Evolutionary conservation across 2,888 invertebrate genomes (phyloP), one percentile per base, ranked within the genome.

Genomic region (Phaonia tiefii): DNA sequence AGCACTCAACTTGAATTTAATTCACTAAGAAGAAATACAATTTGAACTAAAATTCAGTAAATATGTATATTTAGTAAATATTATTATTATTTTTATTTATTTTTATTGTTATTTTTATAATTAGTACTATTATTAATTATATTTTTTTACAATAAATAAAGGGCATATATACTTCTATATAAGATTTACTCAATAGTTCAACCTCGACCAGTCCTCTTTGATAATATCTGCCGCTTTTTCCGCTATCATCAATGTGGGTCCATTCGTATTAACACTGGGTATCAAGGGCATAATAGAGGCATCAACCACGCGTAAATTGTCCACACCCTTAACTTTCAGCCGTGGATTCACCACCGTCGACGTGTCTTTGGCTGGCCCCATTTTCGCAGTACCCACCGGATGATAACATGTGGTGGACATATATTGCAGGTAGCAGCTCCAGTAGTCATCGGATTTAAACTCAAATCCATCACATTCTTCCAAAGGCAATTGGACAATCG

Each of bases 351-450:
- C 93, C 0, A 94, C 93, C 0, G 93, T 89, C 0, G 88, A 83
- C 20, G 88, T 86, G 83, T 92, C 92, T 8, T 75, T 85, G 1
- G 85, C 85, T 0, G 92, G 92, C 2, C 94, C 94, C 94, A 94
- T 94, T 88, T 92, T 93, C 0, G 91, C 91, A 0, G 93, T 93
- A 65, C 95, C 93, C 1, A 93, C 92, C 0, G 95, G 95, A 89
- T 96, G 96, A 85, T 95, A 96, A 54, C 95, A 92, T 0, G 96
- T 96, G 83, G 94, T 94, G 0, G 93, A 92, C 87, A 95, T 95
- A 86, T 97, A 96, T 39, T 96, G 92, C 25, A 96, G 92, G 82
- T 95, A 93, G 87, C 97, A 97, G 86, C 96, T 96, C 96, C 97
- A 96, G 87, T 96, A 97, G 60, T 95, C 95, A 25, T 91, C 89